Conservation (phyloP, 2,888 invertebrate species). For the Cerastis rubricosa region DNA sequence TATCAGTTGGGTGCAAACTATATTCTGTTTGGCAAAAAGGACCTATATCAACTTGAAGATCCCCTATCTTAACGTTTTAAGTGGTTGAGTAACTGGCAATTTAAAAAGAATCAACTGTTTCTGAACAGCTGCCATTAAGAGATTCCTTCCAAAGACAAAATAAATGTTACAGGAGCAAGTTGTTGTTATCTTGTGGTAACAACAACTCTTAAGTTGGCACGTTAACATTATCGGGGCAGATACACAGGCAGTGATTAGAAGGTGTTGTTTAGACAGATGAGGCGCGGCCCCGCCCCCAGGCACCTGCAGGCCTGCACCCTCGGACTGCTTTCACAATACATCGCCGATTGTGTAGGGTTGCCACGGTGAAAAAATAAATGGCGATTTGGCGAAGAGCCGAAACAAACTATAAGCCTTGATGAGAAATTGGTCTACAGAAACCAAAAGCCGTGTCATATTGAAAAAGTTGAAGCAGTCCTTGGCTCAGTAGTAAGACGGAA, state of each 20-base stretch:
- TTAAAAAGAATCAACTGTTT: neutral
- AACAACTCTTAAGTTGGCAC: conserved; percentile 37
- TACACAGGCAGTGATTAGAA: conserved; percentile 54
- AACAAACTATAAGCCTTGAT: neutral
- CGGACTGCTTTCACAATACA: conserved; percentile 72
- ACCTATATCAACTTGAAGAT: neutral
- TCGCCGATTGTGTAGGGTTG: conserved; percentile 52
- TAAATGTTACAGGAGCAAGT: neutral
- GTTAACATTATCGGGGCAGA: conserved; percentile 62
- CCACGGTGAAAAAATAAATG: neutral
- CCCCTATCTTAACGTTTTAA: neutral
- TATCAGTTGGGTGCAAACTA: neutral
- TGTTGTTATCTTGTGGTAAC: conserved; percentile 5
- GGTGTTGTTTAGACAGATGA: conserved; percentile 76
- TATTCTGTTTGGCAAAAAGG: neutral
- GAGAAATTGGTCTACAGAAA: neutral
- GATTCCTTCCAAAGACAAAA: neutral
- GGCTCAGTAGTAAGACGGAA: neutral
- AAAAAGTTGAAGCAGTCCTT: neutral
- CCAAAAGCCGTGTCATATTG: neutral
- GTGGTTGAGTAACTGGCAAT: neutral
- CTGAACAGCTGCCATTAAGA: neutral
- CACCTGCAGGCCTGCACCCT: conserved; percentile 69
- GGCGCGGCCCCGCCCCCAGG: conserved; percentile 69
- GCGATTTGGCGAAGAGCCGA: neutral